phyloP scores from a whole-genome alignment of 92 coral and sea anemone species.

The Muricea muricata region DNA sequence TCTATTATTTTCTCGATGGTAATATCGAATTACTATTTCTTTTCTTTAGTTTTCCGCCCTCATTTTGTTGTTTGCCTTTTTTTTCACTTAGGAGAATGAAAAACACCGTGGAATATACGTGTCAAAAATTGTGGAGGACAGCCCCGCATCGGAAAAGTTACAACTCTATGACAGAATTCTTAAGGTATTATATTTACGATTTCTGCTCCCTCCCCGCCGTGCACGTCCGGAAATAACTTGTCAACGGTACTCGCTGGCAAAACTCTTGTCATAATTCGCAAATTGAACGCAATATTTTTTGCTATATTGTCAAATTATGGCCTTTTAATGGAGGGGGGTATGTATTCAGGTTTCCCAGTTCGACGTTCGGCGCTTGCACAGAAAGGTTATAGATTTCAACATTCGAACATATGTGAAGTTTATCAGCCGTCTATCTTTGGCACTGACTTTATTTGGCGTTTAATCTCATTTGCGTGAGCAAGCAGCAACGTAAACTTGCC shows the following conservation, averaged over 20 bases:
- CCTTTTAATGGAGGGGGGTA: neutral
- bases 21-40: too few relatives aligned
- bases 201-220: neutral
- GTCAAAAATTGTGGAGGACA: slow-evolving; percentile 95
- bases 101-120: slow-evolving; percentile 93
- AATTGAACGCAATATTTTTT: neutral
- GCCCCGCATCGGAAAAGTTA: slow-evolving; percentile 95
- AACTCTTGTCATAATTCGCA: neutral
- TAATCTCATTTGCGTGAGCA: slow-evolving; percentile 22
- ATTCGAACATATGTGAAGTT: neutral
- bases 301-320: neutral
- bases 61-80: neutral
- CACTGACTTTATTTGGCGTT: slow-evolving; percentile 12
- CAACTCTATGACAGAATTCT: slow-evolving; percentile 83
- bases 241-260: neutral
- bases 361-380: neutral
- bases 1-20: neutral
- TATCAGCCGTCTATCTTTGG: slow-evolving; percentile 23
- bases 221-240: neutral
- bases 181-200: slow-evolving; percentile 69
- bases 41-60: neutral
- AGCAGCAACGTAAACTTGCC: too few relatives aligned
- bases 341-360: neutral
- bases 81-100: slow-evolving; percentile 17
- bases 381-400: neutral